Evolutionary conservation across 2,113 vertebrate genomes (phyloP).

Genomic region (Chlorodrepanis virens): DNA sequence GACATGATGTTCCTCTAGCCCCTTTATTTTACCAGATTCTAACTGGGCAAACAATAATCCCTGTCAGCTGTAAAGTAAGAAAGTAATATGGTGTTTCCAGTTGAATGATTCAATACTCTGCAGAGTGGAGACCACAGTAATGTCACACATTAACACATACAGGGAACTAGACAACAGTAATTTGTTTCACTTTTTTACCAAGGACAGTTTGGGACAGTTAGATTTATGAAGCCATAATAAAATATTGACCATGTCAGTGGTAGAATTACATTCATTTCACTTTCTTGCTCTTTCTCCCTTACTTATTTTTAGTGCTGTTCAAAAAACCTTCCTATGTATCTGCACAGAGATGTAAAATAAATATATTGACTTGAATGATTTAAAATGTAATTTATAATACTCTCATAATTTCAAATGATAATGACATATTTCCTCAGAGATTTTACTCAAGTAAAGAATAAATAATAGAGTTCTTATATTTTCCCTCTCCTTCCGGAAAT

Average conservation of each 20-base stretch:
- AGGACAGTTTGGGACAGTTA: conserved; percentile 33
- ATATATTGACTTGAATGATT: neutral
- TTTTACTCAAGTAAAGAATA: neutral
- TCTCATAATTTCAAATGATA: neutral
- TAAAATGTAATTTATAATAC: neutral
- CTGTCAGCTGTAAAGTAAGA: conserved; percentile 18
- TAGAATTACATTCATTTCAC: conserved; percentile 2
- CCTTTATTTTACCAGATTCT: conserved; percentile 12
- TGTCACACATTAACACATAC: conserved; percentile 20
- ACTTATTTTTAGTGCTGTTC: neutral
- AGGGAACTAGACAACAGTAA: conserved; percentile 9
- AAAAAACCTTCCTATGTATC: neutral
- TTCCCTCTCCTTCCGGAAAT: neutral
- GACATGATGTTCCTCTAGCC: neutral
- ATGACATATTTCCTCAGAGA: neutral
- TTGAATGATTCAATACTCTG: conserved; percentile 14
- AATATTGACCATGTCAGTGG: conserved; percentile 15
- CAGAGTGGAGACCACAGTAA: conserved; percentile 3
- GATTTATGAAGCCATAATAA: conserved; percentile 50
- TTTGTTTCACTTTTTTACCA: conserved; percentile 50
- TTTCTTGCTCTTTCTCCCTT: neutral
- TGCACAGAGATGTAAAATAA: neutral
- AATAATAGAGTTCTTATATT: neutral
- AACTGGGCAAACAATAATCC: conserved; percentile 26
- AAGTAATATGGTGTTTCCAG: neutral